Evolutionary conservation across 2,888 invertebrate species (phyloP).

Genomic region (Lordiphosa andalusiaca): DNA sequence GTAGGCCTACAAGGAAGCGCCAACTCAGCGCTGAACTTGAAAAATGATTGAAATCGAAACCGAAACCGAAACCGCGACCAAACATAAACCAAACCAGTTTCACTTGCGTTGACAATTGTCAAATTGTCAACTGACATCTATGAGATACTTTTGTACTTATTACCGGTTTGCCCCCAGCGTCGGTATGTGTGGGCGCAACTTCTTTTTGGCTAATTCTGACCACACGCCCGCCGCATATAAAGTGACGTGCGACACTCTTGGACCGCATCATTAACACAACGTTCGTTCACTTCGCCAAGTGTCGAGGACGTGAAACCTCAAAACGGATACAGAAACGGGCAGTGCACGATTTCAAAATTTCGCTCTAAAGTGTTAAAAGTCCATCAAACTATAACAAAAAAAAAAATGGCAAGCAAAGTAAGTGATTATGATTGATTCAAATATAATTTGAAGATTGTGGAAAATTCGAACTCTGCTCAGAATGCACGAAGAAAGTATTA

Average conservation of each 20-base stretch:
- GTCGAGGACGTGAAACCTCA: conserved; percentile 35
- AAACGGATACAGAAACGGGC: conserved; percentile 33
- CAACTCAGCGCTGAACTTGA: conserved; percentile 59
- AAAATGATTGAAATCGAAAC: conserved; percentile 12
- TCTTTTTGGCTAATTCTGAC: conserved; percentile 55
- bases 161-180: conserved; percentile 57
- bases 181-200: conserved; percentile 46
- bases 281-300: conserved; percentile 45
- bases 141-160: conserved; percentile 50
- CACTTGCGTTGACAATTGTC: conserved; percentile 53
- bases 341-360: conserved; percentile 29
- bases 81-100: conserved; percentile 62
- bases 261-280: conserved; percentile 64
- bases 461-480: too few relatives aligned
- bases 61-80: conserved; percentile 14
- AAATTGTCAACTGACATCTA: conserved; percentile 59
- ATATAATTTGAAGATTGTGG: not conserved
- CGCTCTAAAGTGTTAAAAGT: conserved; percentile 24
- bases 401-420: conserved; percentile 74
- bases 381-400: conserved; percentile 22
- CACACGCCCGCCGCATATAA: conserved; percentile 56
- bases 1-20: conserved; percentile 68
- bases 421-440: conserved; percentile 39
- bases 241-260: conserved; percentile 42
- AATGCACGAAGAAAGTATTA: too few relatives aligned